Base-by-base conservation (phyloP, 2,888 invertebrate genomes). In the Drosophila incognita region DNA sequence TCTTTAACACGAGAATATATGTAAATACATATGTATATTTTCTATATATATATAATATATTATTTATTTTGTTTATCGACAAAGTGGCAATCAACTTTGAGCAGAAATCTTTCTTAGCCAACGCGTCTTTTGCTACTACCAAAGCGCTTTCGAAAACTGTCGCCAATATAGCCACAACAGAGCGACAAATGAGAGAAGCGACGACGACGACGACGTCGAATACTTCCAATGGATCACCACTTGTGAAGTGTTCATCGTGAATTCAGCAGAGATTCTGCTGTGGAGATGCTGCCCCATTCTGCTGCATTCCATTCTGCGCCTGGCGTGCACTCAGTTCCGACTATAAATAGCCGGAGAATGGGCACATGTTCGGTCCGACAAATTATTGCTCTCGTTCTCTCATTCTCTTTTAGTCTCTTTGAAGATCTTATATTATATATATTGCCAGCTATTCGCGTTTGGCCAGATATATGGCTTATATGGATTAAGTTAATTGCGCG, bases 321-420 rank as follows among this genome's bases (percentile, higher is more conserved):
- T 73, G 76, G 73, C 71, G 69, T 88, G 80, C 81, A 87, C 75
- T 82, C 76, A 73, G 64, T 69, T 61, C 59, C 57, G 57, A 38
- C 77, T 90, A 90, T 82, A 89, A 90, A 89, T 90, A 90, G 91
- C 61, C 80, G 58, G 70, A 74, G 87, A 86, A 82, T 89, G 90
- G 88, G 85, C 85, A 86, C 85, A 86, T 87, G 89, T 79, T 84
- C 61, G 64, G 72, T 67, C 60, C 54, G 57, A 58, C 53, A n/a
- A 54, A 36, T 24, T 27, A 56, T n/a, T 56, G 49, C 65, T 59
- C 66, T 48, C 53, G n/a, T 49, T 71, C 42, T 29, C 35, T 15
- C 46, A 15, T 35, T 54, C 51, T 64, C 58, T 33, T 35, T 51
- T 42, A 31, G 46, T 35, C 46, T 64, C 33, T 48, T 29, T 60